Evolutionary conservation across 2,888 invertebrate species (phyloP), one percentile per base, ranked within the genome.

Genomic region (Tillus elongatus): DNA sequence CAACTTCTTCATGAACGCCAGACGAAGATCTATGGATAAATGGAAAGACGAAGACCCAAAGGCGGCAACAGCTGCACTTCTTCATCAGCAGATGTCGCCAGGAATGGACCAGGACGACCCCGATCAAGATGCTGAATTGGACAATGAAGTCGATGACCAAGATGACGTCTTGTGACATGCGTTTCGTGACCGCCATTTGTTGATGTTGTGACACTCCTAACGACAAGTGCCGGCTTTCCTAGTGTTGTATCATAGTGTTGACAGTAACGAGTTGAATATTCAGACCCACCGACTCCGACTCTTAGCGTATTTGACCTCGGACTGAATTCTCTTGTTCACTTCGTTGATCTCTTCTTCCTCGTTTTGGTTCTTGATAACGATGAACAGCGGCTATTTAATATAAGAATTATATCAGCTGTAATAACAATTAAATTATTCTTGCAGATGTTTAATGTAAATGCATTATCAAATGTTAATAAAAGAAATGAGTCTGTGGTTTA

Each of bases 1-100:
- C 33, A 98, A 98, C 68, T 98, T 98, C 76, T 98, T 99, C 73
- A 98, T 99, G 98, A 98, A 98, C 68, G 98, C 98, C n/a, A 76
- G 97, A 42, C 77, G 98, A 52, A 79, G 98, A 49, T 89, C 89
- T 2, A 89, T 89, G 88, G 97, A 97, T 69, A 97, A 96, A 61
- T 97, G 96, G 95, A 87, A 90, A 65, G 95, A 95, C 60, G 92
- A 93, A 57, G 90, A 84, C 52, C 82, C 81, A 35, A 79, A 79
- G 49, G 63, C 70, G 44, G 63, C 67, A 33, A 57, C 68, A 41
- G n/a, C n/a, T n/a, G 57, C 57, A 34, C 50, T 65, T 19, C 52
- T 63, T 15, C 66, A 66, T 44, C 64, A 64, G 42, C 65, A 66
- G 44, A 66, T 64, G 56, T 66, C 67, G 24, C 65, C 65, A 0